These are phyloP conservation scores for Cherax destructor DNA, from an alignment of 1,140 invertebrate species.

Conservation along the genomic window DNA sequence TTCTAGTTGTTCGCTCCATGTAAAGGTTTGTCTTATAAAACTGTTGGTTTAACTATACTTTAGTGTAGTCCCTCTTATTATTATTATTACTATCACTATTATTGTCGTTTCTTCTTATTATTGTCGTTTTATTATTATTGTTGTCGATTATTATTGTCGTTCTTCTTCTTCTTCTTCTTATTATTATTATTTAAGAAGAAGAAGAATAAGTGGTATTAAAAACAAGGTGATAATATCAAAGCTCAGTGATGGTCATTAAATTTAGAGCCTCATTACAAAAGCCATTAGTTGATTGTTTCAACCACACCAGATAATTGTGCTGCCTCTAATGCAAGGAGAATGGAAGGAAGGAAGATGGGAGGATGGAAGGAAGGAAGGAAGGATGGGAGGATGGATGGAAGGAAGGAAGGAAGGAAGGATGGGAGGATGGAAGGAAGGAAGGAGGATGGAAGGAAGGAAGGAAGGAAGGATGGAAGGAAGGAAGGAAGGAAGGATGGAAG, in stretches of 20 bases:
- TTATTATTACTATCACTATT: too few species aligned
- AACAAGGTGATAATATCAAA: neutral
- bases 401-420: neutral
- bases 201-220: too few species aligned
- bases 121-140: too few species aligned
- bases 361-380: neutral
- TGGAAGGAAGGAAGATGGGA: neutral
- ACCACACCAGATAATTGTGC: neutral
- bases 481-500: neutral
- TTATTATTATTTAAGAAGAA: too few species aligned
- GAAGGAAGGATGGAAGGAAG: neutral
- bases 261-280: neutral
- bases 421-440: neutral
- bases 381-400: neutral
- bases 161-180: too few species aligned
- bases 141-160: too few species aligned
- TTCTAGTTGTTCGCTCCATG: too few species aligned
- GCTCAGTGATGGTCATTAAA: neutral
- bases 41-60: too few species aligned
- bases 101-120: too few species aligned
- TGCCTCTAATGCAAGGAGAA: neutral
- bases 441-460: neutral
- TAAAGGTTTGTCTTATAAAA: too few species aligned
- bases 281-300: slow-evolving; percentile 16
- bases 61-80: too few species aligned